phyloP scores from a whole-genome alignment of 2,888 invertebrate genomes.

The Cacoxenus indagator region DNA sequence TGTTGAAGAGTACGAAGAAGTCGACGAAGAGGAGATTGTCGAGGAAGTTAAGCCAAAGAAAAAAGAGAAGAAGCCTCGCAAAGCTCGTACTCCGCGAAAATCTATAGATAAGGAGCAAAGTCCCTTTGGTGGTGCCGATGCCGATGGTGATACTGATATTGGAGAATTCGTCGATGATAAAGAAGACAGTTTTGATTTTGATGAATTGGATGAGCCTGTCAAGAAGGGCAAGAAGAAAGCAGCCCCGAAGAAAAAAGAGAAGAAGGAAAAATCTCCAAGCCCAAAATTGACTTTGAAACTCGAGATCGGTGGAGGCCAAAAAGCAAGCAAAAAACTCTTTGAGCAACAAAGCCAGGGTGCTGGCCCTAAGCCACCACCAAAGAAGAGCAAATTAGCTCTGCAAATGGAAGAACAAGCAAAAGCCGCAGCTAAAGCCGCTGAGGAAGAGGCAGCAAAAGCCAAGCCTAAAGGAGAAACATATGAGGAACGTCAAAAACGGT shows the following conservation, averaged over 20 bases:
- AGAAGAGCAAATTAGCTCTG: slow-evolving; percentile 67
- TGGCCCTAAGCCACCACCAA: slow-evolving; percentile 67
- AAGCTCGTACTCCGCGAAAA: slow-evolving; percentile 54
- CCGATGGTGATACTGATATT: slow-evolving; percentile 35
- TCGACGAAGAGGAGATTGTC: slow-evolving; percentile 64
- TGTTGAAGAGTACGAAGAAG: slow-evolving; percentile 70
- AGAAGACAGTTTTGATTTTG: slow-evolving; percentile 64
- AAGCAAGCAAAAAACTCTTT: slow-evolving; percentile 69
- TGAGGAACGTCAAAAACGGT: slow-evolving; percentile 66
- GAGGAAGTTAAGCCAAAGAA: slow-evolving; percentile 64
- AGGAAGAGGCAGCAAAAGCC: slow-evolving; percentile 63
- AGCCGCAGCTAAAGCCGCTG: slow-evolving; percentile 67
- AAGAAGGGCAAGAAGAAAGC: slow-evolving; percentile 67
- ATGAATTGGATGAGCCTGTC: slow-evolving; percentile 57
- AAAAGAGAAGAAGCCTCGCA: slow-evolving; percentile 63
- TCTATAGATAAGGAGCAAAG: slow-evolving; percentile 60
- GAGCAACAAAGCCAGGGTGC: slow-evolving; percentile 60
- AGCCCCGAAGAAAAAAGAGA: slow-evolving; percentile 66
- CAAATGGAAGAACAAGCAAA: slow-evolving; percentile 70
- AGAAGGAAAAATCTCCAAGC: slow-evolving; percentile 67
- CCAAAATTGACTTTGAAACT: slow-evolving; percentile 67
- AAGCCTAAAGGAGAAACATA: slow-evolving; percentile 66
- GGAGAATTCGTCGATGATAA: slow-evolving; percentile 52
- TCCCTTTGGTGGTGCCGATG: slow-evolving; percentile 39
- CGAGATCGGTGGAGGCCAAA: slow-evolving; percentile 67